These are phyloP conservation scores for Drosophila quadrilineata DNA, from an alignment of 1,140 invertebrate genomes.

Conservation along the genomic window DNA sequence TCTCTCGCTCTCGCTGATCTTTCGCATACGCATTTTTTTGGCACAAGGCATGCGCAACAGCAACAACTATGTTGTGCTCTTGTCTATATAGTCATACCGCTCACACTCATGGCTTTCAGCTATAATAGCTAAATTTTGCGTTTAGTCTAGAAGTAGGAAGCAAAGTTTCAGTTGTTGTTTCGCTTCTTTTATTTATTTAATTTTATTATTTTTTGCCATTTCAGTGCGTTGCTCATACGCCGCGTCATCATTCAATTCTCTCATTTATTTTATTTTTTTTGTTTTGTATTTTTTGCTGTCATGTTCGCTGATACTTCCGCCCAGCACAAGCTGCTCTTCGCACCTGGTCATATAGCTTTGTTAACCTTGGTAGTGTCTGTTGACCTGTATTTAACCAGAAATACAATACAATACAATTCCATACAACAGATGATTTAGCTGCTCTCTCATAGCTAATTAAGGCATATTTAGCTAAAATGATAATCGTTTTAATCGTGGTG, in stretches of 20 bases:
- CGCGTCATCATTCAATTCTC: constrained; percentile 10
- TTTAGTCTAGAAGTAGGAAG: constrained; percentile 44
- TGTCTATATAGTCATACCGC: background rate
- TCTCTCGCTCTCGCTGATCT: constrained; percentile 1
- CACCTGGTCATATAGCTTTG: constrained; percentile 30
- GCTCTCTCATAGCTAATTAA: background rate
- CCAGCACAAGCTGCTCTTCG: constrained; percentile 16
- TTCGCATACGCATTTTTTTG: constrained; percentile 16
- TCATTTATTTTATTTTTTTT: background rate
- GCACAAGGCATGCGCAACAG: constrained; percentile 2
- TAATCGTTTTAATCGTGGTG: too few species aligned
- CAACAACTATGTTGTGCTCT: background rate
- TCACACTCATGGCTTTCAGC: background rate
- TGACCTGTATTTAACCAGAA: constrained; percentile 72
- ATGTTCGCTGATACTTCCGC: constrained; percentile 54
- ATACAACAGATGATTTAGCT: constrained; percentile 1
- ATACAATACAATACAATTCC: too few species aligned
- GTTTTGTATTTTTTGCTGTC: constrained; percentile 10
- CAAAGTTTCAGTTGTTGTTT: constrained; percentile 38
- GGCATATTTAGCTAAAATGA: too few species aligned
- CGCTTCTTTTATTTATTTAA: too few species aligned
- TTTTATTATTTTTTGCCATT: constrained; percentile 27
- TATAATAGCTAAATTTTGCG: background rate
- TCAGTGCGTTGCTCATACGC: constrained; percentile 55
- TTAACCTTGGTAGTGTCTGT: constrained; percentile 68